A percentile compares a stretch with the other conserved stretches of the same genome.
Conservation (phyloP, 2,888 invertebrate genomes). For the Eretmocerus hayati region DNA sequence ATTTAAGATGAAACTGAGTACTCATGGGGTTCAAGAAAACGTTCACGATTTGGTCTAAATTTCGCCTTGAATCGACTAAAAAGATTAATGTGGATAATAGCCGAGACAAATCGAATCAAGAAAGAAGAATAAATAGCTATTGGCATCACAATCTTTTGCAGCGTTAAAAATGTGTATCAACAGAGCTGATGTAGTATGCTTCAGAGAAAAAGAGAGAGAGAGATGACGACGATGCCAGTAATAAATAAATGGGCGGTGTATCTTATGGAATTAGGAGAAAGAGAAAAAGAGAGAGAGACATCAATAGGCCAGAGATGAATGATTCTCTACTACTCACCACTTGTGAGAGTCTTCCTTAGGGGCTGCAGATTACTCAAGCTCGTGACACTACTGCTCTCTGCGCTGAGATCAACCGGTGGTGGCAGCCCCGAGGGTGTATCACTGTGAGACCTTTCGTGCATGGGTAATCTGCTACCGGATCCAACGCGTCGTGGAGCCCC, state of each 20-base stretch:
- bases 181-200: conserved; percentile 5
- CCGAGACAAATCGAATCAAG: too few relatives aligned
- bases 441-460: conserved; percentile 84
- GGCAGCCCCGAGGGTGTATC: conserved; percentile 79
- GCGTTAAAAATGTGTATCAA: conserved; percentile 7
- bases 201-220: too few relatives aligned
- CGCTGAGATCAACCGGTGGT: conserved; percentile 76
- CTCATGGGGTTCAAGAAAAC: too few relatives aligned
- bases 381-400: conserved; percentile 92
- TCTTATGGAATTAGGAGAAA: background rate
- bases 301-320: too few relatives aligned
- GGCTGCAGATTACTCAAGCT: conserved; percentile 81
- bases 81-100: too few relatives aligned
- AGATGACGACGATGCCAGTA: conserved; percentile 19
- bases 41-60: too few relatives aligned
- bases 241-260: background rate
- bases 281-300: too few relatives aligned
- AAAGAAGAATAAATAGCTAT: too few relatives aligned
- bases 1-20: too few relatives aligned
- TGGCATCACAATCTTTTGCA: too few relatives aligned
- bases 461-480: conserved; percentile 50
- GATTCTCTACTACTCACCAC: conserved; percentile 61
- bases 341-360: conserved; percentile 71
- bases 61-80: too few relatives aligned
- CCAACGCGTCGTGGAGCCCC: conserved; percentile 53